Evolutionary conservation across 2,113 vertebrate species (phyloP).

Genomic region (Morone saxatilis): DNA sequence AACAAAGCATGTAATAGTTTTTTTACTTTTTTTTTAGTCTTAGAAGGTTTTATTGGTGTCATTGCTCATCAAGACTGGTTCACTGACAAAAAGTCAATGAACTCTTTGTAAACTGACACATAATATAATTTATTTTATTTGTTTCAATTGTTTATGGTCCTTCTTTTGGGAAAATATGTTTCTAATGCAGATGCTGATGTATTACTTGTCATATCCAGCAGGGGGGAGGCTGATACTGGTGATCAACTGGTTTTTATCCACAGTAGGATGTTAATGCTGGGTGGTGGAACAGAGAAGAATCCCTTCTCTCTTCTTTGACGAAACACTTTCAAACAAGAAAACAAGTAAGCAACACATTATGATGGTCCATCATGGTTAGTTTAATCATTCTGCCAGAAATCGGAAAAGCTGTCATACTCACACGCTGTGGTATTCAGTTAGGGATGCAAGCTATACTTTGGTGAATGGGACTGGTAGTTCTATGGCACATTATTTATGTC

Average conservation of each 20-base stretch:
- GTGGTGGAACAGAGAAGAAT: background rate
- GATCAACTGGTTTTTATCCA: conserved; percentile 3
- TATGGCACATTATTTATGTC: no score
- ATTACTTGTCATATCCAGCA: conserved; percentile 58
- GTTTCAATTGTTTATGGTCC: background rate
- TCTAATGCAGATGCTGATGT: accelerated
- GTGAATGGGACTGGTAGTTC: no score
- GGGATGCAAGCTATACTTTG: no score
- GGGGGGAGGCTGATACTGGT: conserved; percentile 55
- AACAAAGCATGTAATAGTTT: no score
- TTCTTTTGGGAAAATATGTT: background rate
- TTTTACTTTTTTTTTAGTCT: no score
- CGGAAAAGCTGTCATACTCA: no score
- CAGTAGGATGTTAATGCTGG: background rate
- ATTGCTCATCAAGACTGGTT: background rate
- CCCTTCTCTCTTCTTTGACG: background rate
- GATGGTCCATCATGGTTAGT: no score
- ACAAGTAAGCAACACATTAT: no score
- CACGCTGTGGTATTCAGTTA: no score
- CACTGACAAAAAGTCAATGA: background rate
- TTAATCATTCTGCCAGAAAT: no score
- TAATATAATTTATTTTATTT: background rate
- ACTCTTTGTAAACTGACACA: background rate
- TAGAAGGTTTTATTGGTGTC: background rate
- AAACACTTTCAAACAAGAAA: no score